Evolutionary conservation across 2,888 invertebrate genomes (phyloP).

Genomic region (Macrosiphum euphorbiae): DNA sequence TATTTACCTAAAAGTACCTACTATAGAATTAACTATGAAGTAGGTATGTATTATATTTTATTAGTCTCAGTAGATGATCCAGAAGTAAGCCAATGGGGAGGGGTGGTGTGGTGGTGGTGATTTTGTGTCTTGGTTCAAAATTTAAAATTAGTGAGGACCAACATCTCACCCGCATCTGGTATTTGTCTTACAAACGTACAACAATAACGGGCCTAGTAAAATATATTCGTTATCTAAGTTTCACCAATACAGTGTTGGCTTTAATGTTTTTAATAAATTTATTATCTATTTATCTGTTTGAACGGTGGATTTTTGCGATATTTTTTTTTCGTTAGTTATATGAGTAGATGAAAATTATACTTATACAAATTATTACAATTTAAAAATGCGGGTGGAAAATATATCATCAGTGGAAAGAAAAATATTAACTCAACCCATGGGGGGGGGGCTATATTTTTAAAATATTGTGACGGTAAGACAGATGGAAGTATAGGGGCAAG

Average conservation of each 20-base stretch:
- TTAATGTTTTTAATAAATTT: neutral
- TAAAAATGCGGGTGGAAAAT: neutral
- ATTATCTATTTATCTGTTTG: neutral
- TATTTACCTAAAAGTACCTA: neutral
- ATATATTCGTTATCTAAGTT: neutral
- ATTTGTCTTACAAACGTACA: neutral
- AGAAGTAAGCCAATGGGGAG: neutral
- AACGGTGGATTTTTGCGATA: neutral
- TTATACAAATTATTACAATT: neutral
- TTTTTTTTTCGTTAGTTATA: neutral
- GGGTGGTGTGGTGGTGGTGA: neutral
- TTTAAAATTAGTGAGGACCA: neutral
- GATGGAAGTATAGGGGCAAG: too few relatives aligned
- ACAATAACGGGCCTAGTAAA: neutral
- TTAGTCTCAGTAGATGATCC: neutral
- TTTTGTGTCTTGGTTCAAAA: neutral
- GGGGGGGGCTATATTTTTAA: too few relatives aligned
- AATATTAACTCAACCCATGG: neutral
- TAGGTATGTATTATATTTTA: neutral
- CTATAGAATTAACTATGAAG: neutral
- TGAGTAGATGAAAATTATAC: neutral
- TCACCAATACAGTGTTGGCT: neutral
- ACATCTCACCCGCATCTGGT: neutral
- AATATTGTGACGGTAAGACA: too few relatives aligned
- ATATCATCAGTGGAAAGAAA: neutral